Evolutionary conservation across 2,113 vertebrate species (phyloP).

Genomic region (Embiotoca jacksoni): DNA sequence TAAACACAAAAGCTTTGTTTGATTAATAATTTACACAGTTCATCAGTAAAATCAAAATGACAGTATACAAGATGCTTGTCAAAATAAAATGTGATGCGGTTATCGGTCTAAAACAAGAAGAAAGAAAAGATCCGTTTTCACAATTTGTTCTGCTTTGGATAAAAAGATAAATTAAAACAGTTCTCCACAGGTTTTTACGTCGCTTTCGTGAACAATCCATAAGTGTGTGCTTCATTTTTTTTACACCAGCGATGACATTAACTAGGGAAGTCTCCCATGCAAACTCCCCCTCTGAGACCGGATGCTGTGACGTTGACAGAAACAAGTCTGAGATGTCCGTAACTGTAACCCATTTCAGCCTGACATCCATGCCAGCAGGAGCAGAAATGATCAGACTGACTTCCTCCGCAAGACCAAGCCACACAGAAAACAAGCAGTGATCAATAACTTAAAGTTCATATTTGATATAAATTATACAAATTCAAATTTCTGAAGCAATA

Average conservation of each 20-base stretch:
- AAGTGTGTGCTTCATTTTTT: not conserved
- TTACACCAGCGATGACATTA: slow-evolving; percentile 9
- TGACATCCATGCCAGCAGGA: slow-evolving; percentile 21
- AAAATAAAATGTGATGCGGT: slow-evolving; percentile 62
- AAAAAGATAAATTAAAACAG: slow-evolving; percentile 36
- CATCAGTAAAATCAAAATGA: slow-evolving; percentile 70
- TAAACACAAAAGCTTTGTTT: slow-evolving; percentile 75
- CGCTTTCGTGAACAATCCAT: not conserved
- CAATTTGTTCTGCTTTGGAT: slow-evolving; percentile 46
- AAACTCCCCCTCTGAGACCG: slow-evolving; percentile 24
- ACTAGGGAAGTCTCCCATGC: slow-evolving; percentile 28
- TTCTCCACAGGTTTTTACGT: slow-evolving; percentile 22
- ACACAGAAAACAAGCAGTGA: slow-evolving; percentile 56
- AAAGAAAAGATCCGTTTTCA: slow-evolving; percentile 5
- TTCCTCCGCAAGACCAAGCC: slow-evolving; percentile 38
- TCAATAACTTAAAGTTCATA: slow-evolving; percentile 73
- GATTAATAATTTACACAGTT: slow-evolving; percentile 74
- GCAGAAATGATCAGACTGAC: slow-evolving; percentile 28
- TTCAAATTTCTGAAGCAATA: slow-evolving; percentile 66
- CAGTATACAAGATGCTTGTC: slow-evolving; percentile 65
- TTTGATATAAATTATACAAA: slow-evolving; percentile 74
- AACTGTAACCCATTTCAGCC: not conserved
- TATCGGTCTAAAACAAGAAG: slow-evolving; percentile 44
- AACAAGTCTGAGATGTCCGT: too few species aligned
- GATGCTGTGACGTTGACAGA: slow-evolving; percentile 12